These are phyloP conservation scores for Drosophila pruinosa DNA, from an alignment of 1,140 invertebrate genomes.

Conservation along the genomic window DNA sequence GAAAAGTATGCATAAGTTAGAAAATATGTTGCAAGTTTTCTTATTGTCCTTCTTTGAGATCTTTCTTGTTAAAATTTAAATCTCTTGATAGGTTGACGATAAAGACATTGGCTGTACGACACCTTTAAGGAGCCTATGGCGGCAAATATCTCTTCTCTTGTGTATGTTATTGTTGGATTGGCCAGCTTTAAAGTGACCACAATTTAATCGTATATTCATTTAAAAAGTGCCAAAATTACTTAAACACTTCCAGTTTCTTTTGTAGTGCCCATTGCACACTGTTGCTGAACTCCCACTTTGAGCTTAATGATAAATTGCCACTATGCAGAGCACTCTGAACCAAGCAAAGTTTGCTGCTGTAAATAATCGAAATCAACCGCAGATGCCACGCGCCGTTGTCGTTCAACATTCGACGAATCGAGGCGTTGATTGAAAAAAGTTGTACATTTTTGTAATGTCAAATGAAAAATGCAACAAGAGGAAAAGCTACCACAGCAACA, in stretches of 20 bases:
- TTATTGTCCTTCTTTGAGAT: not conserved
- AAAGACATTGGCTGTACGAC: too few species aligned
- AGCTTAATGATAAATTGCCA: conserved; percentile 71
- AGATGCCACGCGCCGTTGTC: conserved; percentile 54
- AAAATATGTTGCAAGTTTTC: not conserved
- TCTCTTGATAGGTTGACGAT: too few species aligned
- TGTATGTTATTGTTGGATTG: too few species aligned
- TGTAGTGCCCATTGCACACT: not conserved
- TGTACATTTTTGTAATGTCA: conserved; percentile 67
- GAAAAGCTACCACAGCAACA: not conserved
- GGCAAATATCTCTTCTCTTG: too few species aligned
- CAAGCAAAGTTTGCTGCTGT: conserved; percentile 25
- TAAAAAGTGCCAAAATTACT: too few species aligned
- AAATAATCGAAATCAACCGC: conserved; percentile 74
- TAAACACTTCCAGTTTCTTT: not conserved
- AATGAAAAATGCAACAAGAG: conserved; percentile 49
- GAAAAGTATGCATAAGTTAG: not conserved
- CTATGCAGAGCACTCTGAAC: conserved; percentile 40
- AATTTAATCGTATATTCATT: too few species aligned
- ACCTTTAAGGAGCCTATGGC: too few species aligned
- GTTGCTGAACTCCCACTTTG: conserved; percentile 1
- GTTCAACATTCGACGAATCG: conserved; percentile 33
- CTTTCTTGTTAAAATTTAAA: too few species aligned
- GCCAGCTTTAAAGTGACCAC: too few species aligned
- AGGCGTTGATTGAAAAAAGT: conserved; percentile 77